Percentiles rank a stretch among this genome's conserved stretches.
phyloP scores from a whole-genome alignment of 2,797 vertebrate genomes.

The Esox masquinongy region DNA sequence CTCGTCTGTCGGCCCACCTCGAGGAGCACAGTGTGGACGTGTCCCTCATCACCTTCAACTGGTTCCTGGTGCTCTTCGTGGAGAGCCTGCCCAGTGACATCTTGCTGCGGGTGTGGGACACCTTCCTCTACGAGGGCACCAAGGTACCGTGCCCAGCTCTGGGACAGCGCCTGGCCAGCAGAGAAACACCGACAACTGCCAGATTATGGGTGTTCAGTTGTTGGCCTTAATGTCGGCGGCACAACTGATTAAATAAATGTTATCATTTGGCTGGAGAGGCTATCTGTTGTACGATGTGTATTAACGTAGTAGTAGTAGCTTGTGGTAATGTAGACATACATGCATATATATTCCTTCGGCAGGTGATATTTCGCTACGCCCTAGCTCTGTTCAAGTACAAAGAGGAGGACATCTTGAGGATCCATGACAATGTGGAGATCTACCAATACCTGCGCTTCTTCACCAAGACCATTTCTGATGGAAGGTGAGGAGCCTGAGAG shows the following conservation, averaged over 20 bases:
- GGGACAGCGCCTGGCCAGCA: neutral
- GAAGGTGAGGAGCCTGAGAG: slow-evolving; percentile 74
- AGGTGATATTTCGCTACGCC: slow-evolving; percentile 95
- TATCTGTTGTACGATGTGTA: neutral
- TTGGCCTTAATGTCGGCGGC: neutral
- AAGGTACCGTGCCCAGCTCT: slow-evolving; percentile 76
- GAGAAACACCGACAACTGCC: neutral
- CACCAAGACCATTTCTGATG: slow-evolving; percentile 86
- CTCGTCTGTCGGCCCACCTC: slow-evolving; percentile 83
- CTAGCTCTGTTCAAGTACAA: slow-evolving; percentile 96
- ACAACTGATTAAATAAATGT: neutral
- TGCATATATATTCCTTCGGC: neutral
- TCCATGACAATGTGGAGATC: slow-evolving; percentile 84
- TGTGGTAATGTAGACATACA: neutral
- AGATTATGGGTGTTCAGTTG: neutral
- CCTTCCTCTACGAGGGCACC: slow-evolving; percentile 92
- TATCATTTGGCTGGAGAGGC: neutral
- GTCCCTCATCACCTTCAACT: slow-evolving; percentile 90
- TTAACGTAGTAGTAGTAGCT: neutral
- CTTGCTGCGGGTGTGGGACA: slow-evolving; percentile 91
- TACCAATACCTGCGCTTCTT: slow-evolving; percentile 93
- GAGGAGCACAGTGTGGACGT: slow-evolving; percentile 82
- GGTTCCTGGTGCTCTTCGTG: slow-evolving; percentile 92
- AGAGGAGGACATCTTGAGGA: slow-evolving; percentile 88
- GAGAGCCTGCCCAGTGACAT: slow-evolving; percentile 90